Conservation (phyloP, 2,797 vertebrate species). For the Centropyge bicolor region DNA sequence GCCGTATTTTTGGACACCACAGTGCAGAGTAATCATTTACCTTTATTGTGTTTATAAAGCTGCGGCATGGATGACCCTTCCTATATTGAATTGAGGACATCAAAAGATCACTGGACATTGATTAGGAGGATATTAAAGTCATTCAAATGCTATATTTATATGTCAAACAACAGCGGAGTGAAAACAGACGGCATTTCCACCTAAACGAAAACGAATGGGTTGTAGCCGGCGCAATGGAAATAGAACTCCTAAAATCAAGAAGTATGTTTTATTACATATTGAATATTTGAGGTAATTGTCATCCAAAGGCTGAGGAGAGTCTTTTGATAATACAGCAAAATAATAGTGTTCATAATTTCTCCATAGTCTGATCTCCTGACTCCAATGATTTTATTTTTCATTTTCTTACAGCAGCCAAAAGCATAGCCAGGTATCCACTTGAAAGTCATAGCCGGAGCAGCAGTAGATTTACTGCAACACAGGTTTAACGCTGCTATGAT, state of each 20-base stretch:
- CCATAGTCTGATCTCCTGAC: conserved; percentile 44
- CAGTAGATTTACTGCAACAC: conserved; percentile 70
- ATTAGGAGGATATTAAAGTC: conserved; percentile 99
- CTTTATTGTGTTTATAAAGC: conserved; percentile 95
- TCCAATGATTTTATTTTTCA: conserved; percentile 61
- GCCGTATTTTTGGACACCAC: conserved; percentile 86
- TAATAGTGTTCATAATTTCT: conserved; percentile 55
- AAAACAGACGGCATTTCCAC: conserved; percentile 86
- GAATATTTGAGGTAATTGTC: conserved; percentile 66
- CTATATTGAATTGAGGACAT: conserved; percentile 95
- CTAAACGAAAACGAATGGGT: conserved; percentile 75
- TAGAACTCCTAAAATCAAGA: conserved; percentile 58
- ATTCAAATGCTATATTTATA: conserved; percentile 96
- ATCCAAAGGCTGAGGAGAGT: conserved; percentile 43
- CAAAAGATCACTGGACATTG: conserved; percentile 99
- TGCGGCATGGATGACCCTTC: conserved; percentile 89
- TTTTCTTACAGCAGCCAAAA: conserved; percentile 49
- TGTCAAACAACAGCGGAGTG: conserved; percentile 93
- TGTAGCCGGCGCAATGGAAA: conserved; percentile 61
- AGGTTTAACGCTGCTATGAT: conserved; percentile 64
- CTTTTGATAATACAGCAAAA: conserved; percentile 46
- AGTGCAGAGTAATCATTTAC: conserved; percentile 88
- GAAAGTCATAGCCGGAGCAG: conserved; percentile 53
- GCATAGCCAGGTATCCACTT: conserved; percentile 54
- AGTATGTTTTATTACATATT: conserved; percentile 62